Evolutionary conservation across 2,797 vertebrate genomes (phyloP), one percentile per base, ranked within the genome.

Genomic region (Myotis myotis): DNA sequence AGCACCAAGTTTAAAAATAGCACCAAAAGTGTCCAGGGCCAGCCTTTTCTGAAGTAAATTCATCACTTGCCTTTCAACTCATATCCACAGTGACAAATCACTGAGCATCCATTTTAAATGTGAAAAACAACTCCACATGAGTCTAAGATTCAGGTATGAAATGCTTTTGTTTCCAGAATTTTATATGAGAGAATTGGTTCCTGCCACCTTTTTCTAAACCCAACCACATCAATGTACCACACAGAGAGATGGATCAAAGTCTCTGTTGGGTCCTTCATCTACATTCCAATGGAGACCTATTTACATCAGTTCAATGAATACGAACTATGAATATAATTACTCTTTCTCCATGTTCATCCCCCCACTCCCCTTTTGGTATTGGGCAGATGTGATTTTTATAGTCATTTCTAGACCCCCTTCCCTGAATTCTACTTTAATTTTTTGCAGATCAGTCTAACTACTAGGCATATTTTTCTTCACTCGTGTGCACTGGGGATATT

Each of bases 51-150:
- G 10, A 62, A 55, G 8, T 78, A 91, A 79, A 79, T 57, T 74
- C 7, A 60, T 82, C 44, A 33, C 44, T 74, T 89, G 20, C 41
- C 68, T 91, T 96, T 91, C 51, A 55, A 44, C 28, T 87, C 78
- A 5, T 82, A 57, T 30, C 23, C 5, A 55, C 85, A 49, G 25
- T 60, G 23, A 62, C 74, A 71, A 92, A 74, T 62, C 74, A 88
- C 16, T 74, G 71, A 93, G 55, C 13, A 57, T 82, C 25, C n/a
- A 94, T 79, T 88, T 49, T 53, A 80, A 91, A 78, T 74, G 64
- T 55, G 75, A 86, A 92, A 84, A 92, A 41, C 17, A 74, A 60
- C 30, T 62, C 74, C 66, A 38, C 47, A 16, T 4, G 23, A 71
- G 22, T 70, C 64, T 94, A 74, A 75, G 33, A 72, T 75, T 85